Base-by-base conservation (phyloP, 2,888 invertebrate genomes). In the Tiliacea citrago region DNA sequence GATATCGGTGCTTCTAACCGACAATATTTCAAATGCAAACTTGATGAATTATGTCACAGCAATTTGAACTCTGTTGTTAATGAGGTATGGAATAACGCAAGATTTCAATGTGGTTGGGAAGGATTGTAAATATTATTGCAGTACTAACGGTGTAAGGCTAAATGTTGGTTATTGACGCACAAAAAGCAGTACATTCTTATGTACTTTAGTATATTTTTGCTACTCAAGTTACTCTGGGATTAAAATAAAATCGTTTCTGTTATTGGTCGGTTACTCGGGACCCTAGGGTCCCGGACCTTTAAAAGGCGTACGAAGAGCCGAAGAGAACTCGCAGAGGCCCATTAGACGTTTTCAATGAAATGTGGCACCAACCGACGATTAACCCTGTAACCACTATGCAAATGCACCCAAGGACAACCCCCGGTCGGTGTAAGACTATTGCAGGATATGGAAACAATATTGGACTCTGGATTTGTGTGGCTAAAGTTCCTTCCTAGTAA, bases 1-100 rank as follows among this genome's bases (percentile, higher is more conserved):
- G 77, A 77, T 82, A 85, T 86, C 84, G 71, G 49, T 73, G 58
- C 69, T 57, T 55, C 55, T 18, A 68, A 51, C 45, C 60, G 63
- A 67, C 73, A 73, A 65, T 68, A 62, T 76, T 63, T 72, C 42
- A 70, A 24, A 53, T 60, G 49, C 71, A 18, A 18, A 68, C 53
- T 21, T 69, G 12, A n/a, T 47, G 29, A 3, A 35, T 69, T 61
- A 57, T 68, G 66, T 18, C 35, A 71, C 9, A 42, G 65, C 21
- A 81, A 81, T 66, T 77, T 77, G 42, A 74, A 69, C 75, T 73
- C 55, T 87, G 67, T 72, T 49, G 12, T 21, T 10, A 10, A 35
- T 0, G 8, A 0, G 18, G 42, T 83, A 83, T 55, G 51, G 49
- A 13, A 24, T 39, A 24, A 47, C 9, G 49, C 29, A 6, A 9